Evolutionary conservation across 2,113 vertebrate species (phyloP).

Genomic region (Elephas maximus): DNA sequence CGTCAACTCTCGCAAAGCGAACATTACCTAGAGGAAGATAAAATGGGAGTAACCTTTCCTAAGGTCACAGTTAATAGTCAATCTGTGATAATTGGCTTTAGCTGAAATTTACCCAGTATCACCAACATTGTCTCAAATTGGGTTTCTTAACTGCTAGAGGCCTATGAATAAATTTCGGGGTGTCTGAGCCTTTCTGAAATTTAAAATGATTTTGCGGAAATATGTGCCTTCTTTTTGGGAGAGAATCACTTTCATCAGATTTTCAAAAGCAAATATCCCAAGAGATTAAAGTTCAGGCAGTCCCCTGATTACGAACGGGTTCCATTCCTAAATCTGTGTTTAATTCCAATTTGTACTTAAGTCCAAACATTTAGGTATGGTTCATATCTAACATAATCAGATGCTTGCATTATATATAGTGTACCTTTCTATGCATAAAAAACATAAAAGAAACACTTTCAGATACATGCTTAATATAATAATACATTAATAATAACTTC

Average conservation of each 20-base stretch:
- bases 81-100: background rate
- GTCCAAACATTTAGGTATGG: too few relatives aligned
- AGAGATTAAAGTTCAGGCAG: background rate
- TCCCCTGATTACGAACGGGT: too few relatives aligned
- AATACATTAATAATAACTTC: too few relatives aligned
- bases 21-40: conserved; percentile 93
- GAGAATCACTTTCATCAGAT: background rate
- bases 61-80: fast-evolving
- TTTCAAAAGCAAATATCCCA: conserved; percentile 40
- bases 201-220: conserved; percentile 5
- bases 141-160: background rate
- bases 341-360: too few relatives aligned
- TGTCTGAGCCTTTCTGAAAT: background rate
- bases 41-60: background rate
- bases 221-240: background rate
- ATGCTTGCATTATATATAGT: too few relatives aligned
- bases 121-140: background rate
- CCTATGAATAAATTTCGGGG: background rate
- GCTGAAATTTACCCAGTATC: background rate
- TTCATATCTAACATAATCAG: too few relatives aligned
- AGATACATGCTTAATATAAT: too few relatives aligned
- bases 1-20: conserved; percentile 96
- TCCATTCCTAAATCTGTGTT: too few relatives aligned
- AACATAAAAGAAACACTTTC: too few relatives aligned
- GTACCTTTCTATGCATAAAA: too few relatives aligned